Base-by-base conservation (phyloP, 2,888 invertebrate genomes). In the Hirtodrosophila histrioides region DNA sequence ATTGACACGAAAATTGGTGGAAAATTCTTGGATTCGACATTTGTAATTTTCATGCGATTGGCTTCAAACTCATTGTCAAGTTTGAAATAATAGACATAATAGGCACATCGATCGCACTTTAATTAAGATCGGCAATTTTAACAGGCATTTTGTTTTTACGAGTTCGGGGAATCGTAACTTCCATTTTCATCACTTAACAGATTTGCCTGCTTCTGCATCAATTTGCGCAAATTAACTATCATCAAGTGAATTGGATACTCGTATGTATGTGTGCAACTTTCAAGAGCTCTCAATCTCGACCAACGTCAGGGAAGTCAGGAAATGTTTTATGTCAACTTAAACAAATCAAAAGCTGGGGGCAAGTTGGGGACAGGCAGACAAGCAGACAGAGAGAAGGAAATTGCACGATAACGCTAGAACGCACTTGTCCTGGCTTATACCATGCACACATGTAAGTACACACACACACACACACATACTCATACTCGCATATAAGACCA, bases 361-460 rank as follows among this genome's bases (percentile, higher is more conserved):
- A 41, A 45, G 44, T 50, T 10, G 10, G 27, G 6, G 27, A 27
- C 6, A 27, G 27, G 17, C 44, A 48, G 9, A 29, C 24, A 9
- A 31, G 35, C n/a, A 44, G 29, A 17, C 10, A 6, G 17, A 49
- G 24, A 4, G 55, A 48, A 50, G 71, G 65, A 76, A 81, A 79
- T 76, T 71, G 71, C 68, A 70, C 65, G 73, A 86, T 83, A 83
- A 80, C 78, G 70, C 71, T 69, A 77, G 69, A 66, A 58, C 74
- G 62, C 78, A 77, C 74, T 77, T 77, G 62, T 68, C 44, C 46
- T 66, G 74, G 75, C 77, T 76, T 73, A 66, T 61, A 23, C 44
- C 51, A 54, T 46, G 44, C 51, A 44, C 40, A 44, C 17, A 17
- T 17, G 17, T 17, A 17, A 1, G 17, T 17, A 61, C 72, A 60